Evolutionary conservation across 2,113 vertebrate genomes (phyloP).

Genomic region (Myodes glareolus): DNA sequence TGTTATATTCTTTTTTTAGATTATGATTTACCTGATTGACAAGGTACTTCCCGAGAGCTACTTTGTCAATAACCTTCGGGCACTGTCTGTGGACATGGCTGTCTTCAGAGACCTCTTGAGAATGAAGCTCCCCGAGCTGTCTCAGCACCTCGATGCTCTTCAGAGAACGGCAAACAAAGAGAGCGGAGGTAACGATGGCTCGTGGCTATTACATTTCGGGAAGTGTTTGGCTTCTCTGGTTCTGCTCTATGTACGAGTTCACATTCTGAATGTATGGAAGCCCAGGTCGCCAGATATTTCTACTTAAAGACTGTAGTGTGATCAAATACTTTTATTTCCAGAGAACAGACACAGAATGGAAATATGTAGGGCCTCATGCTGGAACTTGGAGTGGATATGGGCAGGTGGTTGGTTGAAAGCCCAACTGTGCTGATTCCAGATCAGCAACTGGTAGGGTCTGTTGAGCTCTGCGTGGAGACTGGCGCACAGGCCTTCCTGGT

Average conservation of each 20-base stretch:
- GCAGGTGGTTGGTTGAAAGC: not conserved
- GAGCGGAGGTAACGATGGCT: conserved; percentile 87
- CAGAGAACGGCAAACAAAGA: conserved; percentile 92
- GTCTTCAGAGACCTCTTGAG: conserved; percentile 93
- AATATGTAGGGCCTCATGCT: not conserved
- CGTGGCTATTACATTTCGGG: not conserved
- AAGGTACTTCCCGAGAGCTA: conserved; percentile 99
- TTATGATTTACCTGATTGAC: conserved; percentile 99
- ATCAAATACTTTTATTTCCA: not conserved
- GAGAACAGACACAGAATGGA: not conserved
- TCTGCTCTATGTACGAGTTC: not conserved
- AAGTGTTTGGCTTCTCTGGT: not conserved
- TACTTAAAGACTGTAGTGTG: not conserved
- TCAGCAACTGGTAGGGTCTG: not conserved
- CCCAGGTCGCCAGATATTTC: not conserved
- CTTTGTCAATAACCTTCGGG: conserved; percentile 98
- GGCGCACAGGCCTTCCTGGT: not conserved
- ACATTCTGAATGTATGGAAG: conserved; percentile 1
- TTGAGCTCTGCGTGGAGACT: not conserved
- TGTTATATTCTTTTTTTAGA: conserved; percentile 84
- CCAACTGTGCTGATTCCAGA: not conserved
- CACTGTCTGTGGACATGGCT: conserved; percentile 96
- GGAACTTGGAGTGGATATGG: not conserved
- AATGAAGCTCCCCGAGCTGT: conserved; percentile 92
- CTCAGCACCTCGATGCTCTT: conserved; percentile 91